These are phyloP conservation scores for Myiagra hebetior DNA, from an alignment of 2,113 vertebrate genomes.

Conservation along the genomic window DNA sequence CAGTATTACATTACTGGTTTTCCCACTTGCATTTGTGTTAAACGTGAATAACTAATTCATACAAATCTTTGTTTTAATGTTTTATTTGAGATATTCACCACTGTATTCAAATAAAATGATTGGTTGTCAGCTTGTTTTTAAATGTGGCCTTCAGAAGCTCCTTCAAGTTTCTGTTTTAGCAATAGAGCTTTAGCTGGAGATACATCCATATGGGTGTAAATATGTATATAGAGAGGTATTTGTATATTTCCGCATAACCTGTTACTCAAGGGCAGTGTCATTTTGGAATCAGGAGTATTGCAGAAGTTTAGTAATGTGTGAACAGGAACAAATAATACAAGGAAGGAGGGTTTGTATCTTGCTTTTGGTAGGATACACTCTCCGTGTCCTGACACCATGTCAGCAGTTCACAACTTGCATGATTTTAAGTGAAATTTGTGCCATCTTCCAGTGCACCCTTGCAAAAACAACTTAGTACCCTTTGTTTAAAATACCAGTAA, in stretches of 20 bases:
- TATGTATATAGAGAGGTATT: too few species aligned
- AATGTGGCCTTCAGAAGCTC: background rate
- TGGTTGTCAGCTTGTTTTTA: background rate
- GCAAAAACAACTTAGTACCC: background rate
- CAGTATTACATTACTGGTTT: background rate
- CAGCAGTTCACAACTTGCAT: background rate
- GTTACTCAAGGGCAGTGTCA: background rate
- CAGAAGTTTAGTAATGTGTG: background rate
- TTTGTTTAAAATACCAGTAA: background rate
- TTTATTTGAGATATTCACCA: background rate
- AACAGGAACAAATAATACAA: background rate
- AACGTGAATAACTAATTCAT: background rate
- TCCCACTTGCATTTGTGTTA: background rate
- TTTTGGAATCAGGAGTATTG: background rate
- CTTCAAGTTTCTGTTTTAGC: background rate
- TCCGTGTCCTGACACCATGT: background rate
- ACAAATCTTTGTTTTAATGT: background rate
- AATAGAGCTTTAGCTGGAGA: background rate
- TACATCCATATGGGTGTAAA: background rate
- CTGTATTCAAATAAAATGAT: background rate
- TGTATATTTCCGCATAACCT: background rate
- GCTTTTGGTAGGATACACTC: background rate
- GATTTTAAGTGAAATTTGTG: slow-evolving; percentile 12
- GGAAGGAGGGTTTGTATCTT: background rate
- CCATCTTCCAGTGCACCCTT: background rate